Conservation (phyloP, 2,888 invertebrate species). For the Cenopis cana region DNA sequence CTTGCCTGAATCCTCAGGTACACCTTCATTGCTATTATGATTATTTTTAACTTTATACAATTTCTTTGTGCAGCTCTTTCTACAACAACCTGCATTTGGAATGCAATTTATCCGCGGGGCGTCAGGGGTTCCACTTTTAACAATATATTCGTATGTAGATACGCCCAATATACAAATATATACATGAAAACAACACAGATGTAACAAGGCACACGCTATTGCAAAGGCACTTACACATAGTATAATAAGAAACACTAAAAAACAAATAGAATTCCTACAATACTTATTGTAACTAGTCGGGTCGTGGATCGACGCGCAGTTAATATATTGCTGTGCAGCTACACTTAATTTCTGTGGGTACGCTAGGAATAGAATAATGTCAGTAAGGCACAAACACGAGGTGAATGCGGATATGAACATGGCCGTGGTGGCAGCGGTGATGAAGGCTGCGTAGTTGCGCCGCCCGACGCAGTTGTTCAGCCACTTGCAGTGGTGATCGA, state of each 20-base stretch:
- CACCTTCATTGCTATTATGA: slow-evolving; percentile 39
- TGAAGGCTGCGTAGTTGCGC: slow-evolving; percentile 94
- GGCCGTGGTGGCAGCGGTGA: slow-evolving; percentile 92
- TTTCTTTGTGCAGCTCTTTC: slow-evolving; percentile 57
- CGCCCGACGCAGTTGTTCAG: slow-evolving; percentile 98
- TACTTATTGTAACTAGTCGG: slow-evolving; percentile 52
- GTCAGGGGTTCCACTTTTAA: slow-evolving; percentile 61
- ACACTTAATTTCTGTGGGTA: slow-evolving; percentile 85
- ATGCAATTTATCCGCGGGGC: slow-evolving; percentile 49
- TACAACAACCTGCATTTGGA: slow-evolving; percentile 44
- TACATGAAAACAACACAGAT: slow-evolving; percentile 94
- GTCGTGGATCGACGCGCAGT: slow-evolving; percentile 61
- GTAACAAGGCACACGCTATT: slow-evolving; percentile 91
- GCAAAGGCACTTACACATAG: slow-evolving; percentile 90
- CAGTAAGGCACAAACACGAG: slow-evolving; percentile 88
- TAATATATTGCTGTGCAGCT: slow-evolving; percentile 80
- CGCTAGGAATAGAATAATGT: slow-evolving; percentile 87
- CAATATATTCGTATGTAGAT: slow-evolving; percentile 96
- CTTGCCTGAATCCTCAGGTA: slow-evolving; percentile 39
- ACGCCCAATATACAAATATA: slow-evolving; percentile 93
- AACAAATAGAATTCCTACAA: slow-evolving; percentile 68
- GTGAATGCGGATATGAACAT: slow-evolving; percentile 89
- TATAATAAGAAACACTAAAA: slow-evolving; percentile 77
- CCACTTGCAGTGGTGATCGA: slow-evolving; percentile 99
- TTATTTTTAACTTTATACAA: slow-evolving; percentile 50